phyloP scores from a whole-genome alignment of 2,888 invertebrate genomes.

The Timema cristinae region DNA sequence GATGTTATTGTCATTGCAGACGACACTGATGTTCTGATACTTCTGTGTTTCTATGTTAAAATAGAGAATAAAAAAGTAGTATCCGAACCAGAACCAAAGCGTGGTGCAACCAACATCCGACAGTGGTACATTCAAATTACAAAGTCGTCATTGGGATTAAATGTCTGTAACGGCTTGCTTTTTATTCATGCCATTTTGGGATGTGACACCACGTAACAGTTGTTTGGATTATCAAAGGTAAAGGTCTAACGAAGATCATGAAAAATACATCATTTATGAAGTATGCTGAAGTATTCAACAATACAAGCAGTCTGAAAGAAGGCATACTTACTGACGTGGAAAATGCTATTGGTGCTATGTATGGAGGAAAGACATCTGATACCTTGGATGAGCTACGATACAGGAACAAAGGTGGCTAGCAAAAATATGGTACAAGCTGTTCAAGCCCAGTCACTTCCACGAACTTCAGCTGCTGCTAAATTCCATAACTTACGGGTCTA shows the following conservation, averaged over 20 bases:
- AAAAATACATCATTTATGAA: not conserved
- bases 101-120: not conserved
- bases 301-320: not conserved
- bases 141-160: not conserved
- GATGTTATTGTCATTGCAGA: constrained; percentile 8
- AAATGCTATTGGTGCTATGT: not conserved
- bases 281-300: not conserved
- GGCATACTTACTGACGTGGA: not conserved
- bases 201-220: too few species aligned
- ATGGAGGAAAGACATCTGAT: not conserved
- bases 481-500: too few species aligned
- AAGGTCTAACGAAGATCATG: not conserved
- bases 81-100: not conserved
- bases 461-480: too few species aligned
- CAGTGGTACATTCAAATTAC: not conserved
- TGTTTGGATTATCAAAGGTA: not conserved
- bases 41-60: constrained; percentile 5
- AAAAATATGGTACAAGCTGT: not conserved
- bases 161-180: not conserved
- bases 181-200: too few species aligned
- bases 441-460: too few species aligned
- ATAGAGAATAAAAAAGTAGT: not conserved
- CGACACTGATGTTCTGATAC: too few species aligned
- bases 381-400: not conserved
- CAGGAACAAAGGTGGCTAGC: not conserved